Evolutionary conservation across 1,140 invertebrate species (phyloP).

Genomic region (Philotrypesis tridentata): DNA sequence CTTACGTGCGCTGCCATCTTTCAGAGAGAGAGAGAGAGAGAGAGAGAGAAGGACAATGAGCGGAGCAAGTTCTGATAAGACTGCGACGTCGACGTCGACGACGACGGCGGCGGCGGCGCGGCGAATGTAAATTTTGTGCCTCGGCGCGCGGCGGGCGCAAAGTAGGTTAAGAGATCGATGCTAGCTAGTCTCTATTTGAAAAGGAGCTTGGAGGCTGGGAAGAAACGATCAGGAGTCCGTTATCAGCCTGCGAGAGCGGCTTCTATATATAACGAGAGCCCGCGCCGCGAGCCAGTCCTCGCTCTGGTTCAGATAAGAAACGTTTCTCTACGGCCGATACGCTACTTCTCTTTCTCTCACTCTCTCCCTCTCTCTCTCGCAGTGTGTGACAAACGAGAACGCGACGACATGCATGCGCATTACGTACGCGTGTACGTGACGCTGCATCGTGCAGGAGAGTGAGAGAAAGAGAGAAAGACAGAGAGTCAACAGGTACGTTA

Average conservation of each 20-base stretch:
- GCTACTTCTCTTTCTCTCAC: too few relatives aligned
- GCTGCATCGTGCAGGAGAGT: background rate
- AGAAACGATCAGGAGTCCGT: constrained; percentile 16
- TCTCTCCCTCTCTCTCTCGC: background rate
- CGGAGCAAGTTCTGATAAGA: constrained; percentile 33
- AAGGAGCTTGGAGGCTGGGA: background rate
- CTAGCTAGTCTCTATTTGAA: background rate
- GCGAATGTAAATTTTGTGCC: constrained; percentile 32
- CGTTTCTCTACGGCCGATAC: background rate
- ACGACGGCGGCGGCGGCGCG: too few relatives aligned
- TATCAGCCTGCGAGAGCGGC: constrained; percentile 5
- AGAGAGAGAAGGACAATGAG: background rate
- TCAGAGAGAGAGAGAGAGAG: too few relatives aligned
- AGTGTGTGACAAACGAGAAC: constrained; percentile 6
- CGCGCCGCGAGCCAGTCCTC: too few relatives aligned
- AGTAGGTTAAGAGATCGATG: constrained; percentile 49
- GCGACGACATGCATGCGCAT: too few relatives aligned
- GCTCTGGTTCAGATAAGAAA: constrained; percentile 19
- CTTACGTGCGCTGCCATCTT: background rate
- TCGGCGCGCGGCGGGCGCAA: background rate
- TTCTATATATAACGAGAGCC: background rate
- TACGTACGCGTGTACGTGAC: too few relatives aligned
- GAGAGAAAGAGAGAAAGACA: too few relatives aligned
- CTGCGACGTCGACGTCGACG: too few relatives aligned
- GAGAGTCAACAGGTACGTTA: constrained; percentile 30